A percentile compares a stretch with the other conserved stretches of the same genome.
These are phyloP conservation scores for Mythimna ferrago DNA, from an alignment of 2,888 invertebrate genomes.

Conservation along the genomic window DNA sequence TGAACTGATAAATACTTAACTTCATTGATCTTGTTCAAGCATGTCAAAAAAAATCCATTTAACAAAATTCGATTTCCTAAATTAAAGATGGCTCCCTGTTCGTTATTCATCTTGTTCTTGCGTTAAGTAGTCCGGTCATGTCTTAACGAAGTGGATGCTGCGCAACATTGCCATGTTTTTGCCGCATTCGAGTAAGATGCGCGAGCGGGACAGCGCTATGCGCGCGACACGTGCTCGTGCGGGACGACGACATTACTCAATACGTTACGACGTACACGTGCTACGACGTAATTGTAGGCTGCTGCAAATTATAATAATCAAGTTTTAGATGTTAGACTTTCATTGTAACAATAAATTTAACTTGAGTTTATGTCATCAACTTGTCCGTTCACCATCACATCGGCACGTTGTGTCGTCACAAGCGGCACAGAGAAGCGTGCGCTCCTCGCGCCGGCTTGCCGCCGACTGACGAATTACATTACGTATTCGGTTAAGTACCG, in stretches of 20 bases:
- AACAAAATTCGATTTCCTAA: constrained; percentile 16
- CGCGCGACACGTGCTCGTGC: constrained; percentile 62
- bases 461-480: constrained; percentile 71
- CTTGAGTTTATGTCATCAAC: constrained; percentile 14
- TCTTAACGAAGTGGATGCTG: constrained; percentile 76
- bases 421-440: constrained; percentile 32
- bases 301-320: not conserved
- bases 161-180: constrained; percentile 81
- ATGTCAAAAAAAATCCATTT: constrained; percentile 1
- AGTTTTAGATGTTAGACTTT: constrained; percentile 1
- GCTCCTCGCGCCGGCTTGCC: constrained; percentile 59
- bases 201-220: constrained; percentile 71
- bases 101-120: constrained; percentile 43
- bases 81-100: constrained; percentile 3
- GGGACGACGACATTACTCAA: constrained; percentile 60
- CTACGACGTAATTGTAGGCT: constrained; percentile 21
- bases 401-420: not conserved
- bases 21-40: not conserved
- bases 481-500: constrained; percentile 67
- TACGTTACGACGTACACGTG: constrained; percentile 63
- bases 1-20: not conserved
- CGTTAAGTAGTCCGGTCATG: constrained; percentile 66
- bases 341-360: constrained; percentile 12
- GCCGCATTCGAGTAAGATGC: constrained; percentile 86
- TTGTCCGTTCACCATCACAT: not conserved